Conservation (phyloP, 2,113 vertebrate species). For the Picathartes gymnocephalus region DNA sequence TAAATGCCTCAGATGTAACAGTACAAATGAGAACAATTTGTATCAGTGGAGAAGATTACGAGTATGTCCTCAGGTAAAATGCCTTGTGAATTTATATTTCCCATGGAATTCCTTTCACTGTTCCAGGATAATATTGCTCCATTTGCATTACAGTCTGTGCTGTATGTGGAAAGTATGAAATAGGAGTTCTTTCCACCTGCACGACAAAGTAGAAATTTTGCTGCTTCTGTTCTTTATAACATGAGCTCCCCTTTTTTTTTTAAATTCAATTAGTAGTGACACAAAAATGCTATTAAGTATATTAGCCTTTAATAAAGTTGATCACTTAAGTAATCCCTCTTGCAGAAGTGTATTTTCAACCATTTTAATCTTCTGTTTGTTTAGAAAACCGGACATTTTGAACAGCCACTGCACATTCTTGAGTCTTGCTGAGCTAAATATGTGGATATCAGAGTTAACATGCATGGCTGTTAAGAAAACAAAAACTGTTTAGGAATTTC, state of each 20-base stretch:
- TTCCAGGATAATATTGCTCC: slow-evolving; percentile 11
- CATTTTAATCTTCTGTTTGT: background rate
- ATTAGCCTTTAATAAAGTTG: background rate
- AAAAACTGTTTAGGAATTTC: background rate
- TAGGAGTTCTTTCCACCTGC: background rate
- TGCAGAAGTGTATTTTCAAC: background rate
- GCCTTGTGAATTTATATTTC: slow-evolving; percentile 18
- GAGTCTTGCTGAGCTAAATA: background rate
- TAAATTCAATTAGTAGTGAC: background rate
- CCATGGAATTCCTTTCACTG: slow-evolving; percentile 6
- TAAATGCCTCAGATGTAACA: background rate
- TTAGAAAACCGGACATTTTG: background rate
- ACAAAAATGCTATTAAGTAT: background rate
- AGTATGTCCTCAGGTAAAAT: slow-evolving; percentile 27
- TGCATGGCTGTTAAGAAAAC: background rate
- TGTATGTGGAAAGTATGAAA: slow-evolving; percentile 20
- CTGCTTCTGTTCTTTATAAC: background rate
- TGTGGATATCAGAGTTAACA: background rate
- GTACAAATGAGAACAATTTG: background rate
- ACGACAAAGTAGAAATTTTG: background rate
- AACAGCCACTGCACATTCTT: background rate
- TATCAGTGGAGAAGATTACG: background rate
- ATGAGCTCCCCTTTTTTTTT: background rate
- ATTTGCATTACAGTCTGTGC: background rate
- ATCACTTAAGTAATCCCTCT: background rate